Base-by-base conservation (phyloP, 2,113 vertebrate species). In the Elanus axillaris region DNA sequence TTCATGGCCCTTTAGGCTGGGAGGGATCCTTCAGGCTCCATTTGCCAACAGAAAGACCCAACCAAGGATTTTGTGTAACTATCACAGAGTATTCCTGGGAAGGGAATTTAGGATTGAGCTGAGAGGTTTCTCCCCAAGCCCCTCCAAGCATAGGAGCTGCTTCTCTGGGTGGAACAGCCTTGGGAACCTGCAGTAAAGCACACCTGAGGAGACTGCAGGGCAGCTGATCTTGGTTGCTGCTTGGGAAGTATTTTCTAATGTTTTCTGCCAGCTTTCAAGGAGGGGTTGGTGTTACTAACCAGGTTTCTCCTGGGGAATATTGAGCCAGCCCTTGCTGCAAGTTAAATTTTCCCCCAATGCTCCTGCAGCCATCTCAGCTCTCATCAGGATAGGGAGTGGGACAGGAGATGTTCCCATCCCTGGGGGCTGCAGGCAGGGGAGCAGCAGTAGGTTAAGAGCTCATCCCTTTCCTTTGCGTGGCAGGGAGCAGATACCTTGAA, bases 391-490 rank as follows among this genome's bases (percentile, higher is more conserved):
- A 34, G 16, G 38, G 47, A 50, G 47, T 9, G 10, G 63, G 80
- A 20, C 0, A 3, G 83, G 84, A 76, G 68, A 10, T 16, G 16
- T 12, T 42, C 34, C 50, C 74, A 32, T 6, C n/a, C 29, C 50
- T 73, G 38, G 5, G 10, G 53, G 68, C 45, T 71, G 59, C 29
- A 21, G 63, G 43, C 23, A 36, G 73, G 45, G 27, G 21, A 50
- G 68, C 9, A 9, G 52, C 32, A 14, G 66, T 5, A 32, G 34
- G 26, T 59, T 64, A 29, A 48, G 32, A 77, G 32, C n/a, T 84
- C 32, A n/a, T 38, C 42, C 8, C 9, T 73, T 38, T 84, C 52
- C 36, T 34, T 40, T 6, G 0, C 0, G 0, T 23, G 29, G 4
- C 92, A 96, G 96, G 52, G 19, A 56, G 13, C 3, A 6, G 80